Conservation (phyloP, 2,113 vertebrate genomes). For the Chloropsis cyanopogon region DNA sequence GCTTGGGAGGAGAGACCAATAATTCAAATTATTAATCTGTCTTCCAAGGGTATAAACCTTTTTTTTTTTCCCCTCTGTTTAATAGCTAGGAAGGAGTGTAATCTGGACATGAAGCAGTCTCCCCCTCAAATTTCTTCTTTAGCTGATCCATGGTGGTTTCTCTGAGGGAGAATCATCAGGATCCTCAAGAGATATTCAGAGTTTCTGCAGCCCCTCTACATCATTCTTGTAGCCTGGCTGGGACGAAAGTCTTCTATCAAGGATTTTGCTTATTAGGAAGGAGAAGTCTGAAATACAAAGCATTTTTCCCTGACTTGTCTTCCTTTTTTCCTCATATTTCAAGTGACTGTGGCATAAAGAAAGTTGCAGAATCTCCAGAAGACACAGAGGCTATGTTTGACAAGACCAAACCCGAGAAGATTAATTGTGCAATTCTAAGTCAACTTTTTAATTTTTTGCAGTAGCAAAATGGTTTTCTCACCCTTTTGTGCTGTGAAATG, state of each 20-base stretch:
- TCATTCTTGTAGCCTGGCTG: not conserved
- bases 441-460: not conserved
- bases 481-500: not conserved
- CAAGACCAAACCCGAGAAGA: not conserved
- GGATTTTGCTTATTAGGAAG: not conserved
- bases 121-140: not conserved
- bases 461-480: slow-evolving; percentile 2
- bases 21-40: not conserved
- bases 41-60: not conserved
- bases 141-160: not conserved
- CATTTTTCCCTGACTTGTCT: not conserved
- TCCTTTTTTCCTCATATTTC: not conserved
- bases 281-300: not conserved
- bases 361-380: not conserved
- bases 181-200: not conserved
- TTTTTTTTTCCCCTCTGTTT: not conserved
- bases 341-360: not conserved
- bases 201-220: not conserved
- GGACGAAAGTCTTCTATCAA: not conserved
- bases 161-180: not conserved
- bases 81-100: not conserved
- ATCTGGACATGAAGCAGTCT: not conserved
- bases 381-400: not conserved
- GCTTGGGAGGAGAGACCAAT: not conserved
- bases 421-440: not conserved